A percentile compares a stretch with the other conserved stretches of the same genome.
Conservation (phyloP, 37 sponge, comb jelly and placozoan species). For the Axinella damicornis region DNA sequence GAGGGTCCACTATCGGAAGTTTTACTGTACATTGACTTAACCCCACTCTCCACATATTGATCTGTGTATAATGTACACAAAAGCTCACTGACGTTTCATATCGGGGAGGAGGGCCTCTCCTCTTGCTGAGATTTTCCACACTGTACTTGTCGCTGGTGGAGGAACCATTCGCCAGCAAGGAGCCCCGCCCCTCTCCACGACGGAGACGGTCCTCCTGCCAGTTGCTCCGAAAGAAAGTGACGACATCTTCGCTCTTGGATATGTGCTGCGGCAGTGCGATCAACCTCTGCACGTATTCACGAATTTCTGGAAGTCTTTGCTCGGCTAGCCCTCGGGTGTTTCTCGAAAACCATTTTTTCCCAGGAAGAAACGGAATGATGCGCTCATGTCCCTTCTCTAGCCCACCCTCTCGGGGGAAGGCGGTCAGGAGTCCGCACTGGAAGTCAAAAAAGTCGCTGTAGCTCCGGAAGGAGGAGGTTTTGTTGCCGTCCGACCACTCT, state of each 20-base stretch:
- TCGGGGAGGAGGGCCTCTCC: too few relatives aligned
- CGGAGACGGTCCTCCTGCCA: slow-evolving; percentile 68
- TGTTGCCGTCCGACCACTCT: slow-evolving; percentile 69
- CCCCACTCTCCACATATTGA: too few relatives aligned
- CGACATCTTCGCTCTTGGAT: slow-evolving; percentile 15
- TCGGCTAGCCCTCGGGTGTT: slow-evolving; percentile 70
- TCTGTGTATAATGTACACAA: too few relatives aligned
- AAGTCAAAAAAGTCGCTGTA: slow-evolving; percentile 87
- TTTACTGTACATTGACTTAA: too few relatives aligned
- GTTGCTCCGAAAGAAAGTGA: slow-evolving; percentile 70
- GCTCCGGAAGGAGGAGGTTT: slow-evolving; percentile 52
- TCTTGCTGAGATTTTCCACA: too few relatives aligned
- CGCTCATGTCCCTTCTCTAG: slow-evolving; percentile 28
- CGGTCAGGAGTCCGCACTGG: slow-evolving; percentile 78
- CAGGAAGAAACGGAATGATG: slow-evolving; percentile 82
- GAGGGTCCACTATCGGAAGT: too few relatives aligned
- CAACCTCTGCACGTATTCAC: slow-evolving; percentile 68
- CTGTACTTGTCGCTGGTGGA: too few relatives aligned
- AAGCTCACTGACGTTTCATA: too few relatives aligned
- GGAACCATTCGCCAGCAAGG: too few relatives aligned
- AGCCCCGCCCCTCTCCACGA: too few relatives aligned
- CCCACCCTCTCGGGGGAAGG: slow-evolving; percentile 86
- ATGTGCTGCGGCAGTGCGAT: slow-evolving; percentile 55
- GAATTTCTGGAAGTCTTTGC: slow-evolving; percentile 69
- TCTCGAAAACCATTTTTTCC: slow-evolving; percentile 71